These are phyloP conservation scores for Hippocampus barbouri DNA, from an alignment of 2,113 vertebrate genomes.

Conservation along the genomic window DNA sequence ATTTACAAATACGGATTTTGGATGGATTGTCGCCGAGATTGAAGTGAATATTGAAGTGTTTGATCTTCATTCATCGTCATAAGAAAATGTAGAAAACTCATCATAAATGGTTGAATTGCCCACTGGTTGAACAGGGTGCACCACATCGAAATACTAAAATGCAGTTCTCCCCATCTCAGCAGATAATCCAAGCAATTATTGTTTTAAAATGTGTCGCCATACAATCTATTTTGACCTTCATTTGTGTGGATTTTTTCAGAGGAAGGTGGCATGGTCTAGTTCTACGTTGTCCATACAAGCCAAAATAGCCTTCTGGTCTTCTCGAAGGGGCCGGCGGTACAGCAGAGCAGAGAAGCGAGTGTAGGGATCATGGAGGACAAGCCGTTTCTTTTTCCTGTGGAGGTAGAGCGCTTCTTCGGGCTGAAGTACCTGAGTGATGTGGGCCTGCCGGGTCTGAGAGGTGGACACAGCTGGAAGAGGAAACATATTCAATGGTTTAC, in stretches of 20 bases:
- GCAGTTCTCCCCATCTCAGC: constrained; percentile 22
- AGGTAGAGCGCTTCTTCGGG: constrained; percentile 98
- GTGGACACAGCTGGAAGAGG: constrained; percentile 80
- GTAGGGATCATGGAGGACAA: constrained; percentile 88
- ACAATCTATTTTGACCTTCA: constrained; percentile 30
- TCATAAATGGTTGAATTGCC: constrained; percentile 37
- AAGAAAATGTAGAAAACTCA: neutral
- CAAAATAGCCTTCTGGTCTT: constrained; percentile 96
- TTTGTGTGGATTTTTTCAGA: constrained; percentile 41
- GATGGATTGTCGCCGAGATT: neutral
- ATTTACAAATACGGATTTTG: neutral
- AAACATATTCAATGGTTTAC: constrained; percentile 12
- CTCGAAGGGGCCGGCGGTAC: constrained; percentile 83
- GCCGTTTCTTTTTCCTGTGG: constrained; percentile 94
- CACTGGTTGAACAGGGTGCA: constrained; percentile 10
- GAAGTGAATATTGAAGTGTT: neutral
- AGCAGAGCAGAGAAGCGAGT: constrained; percentile 89
- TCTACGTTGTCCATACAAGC: constrained; percentile 91
- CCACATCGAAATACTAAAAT: constrained; percentile 28
- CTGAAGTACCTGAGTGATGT: constrained; percentile 95
- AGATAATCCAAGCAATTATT: constrained; percentile 5
- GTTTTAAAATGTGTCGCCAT: neutral
- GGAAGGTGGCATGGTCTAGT: constrained; percentile 78
- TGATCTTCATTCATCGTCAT: neutral
- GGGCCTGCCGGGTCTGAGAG: constrained; percentile 98